Base-by-base conservation (phyloP, 2,113 vertebrate genomes). In the Myiozetetes cayanensis region DNA sequence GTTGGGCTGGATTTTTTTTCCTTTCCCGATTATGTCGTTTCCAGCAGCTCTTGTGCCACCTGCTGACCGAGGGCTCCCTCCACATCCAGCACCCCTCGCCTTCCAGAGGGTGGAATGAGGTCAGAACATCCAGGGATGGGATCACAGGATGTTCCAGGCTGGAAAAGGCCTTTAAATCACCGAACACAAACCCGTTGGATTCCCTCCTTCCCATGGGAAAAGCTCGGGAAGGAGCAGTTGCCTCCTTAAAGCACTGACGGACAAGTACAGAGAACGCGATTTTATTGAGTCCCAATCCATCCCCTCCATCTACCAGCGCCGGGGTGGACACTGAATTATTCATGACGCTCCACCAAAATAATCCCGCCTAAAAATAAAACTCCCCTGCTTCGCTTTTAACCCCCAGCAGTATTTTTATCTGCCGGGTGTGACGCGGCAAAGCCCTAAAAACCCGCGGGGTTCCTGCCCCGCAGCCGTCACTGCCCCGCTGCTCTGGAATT, bases 41-140 rank as follows among this genome's bases (percentile, higher is more conserved):
- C 59, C 74, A 14, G 41, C 44, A 16, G 71, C 65, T 93, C 88
- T 87, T 95, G 81, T 93, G 93, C 97, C 97, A 88, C 6, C 97
- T 97, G 77, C 95, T 41, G 96, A 90, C 94, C 25, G 4, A 22
- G 24, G n/a, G n/a, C 73, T 12, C 49, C 25, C 10, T 0, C 4
- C 22, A 11, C 19, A 0, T 23, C 58, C 82, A 41, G 5, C 50
- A 9, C 21, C 22, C 31, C 28, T 9, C 52, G 25, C 15, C 52
- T 10, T 19, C 39, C 53, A 37, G 10, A 16, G 19, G 28, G 7
- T 5, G 46, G 20, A 50, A 75, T 8, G 17, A 16, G 44, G 1
- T 18, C 25, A 12, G 43, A 72, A 59, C 3, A 1, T 15, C 55
- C 27, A 2, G 6, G 19, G 25, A 19, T 4, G 33, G 59, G 43